Evolutionary conservation across 2,888 invertebrate genomes (phyloP).

Genomic region (Ormia ochracea): DNA sequence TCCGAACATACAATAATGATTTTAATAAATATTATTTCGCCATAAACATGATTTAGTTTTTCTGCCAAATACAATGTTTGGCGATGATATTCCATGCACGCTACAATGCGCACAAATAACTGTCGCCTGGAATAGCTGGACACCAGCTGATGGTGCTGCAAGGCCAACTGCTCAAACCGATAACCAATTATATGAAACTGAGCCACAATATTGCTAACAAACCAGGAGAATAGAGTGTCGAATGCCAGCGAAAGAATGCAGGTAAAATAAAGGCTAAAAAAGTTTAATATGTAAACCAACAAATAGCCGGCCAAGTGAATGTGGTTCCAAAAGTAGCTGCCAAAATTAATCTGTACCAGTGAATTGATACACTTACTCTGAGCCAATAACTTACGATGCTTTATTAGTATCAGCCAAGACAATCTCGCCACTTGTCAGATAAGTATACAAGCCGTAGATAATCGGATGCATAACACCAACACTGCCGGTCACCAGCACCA

Average conservation of each 20-base stretch:
- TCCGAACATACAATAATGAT: constrained; percentile 29
- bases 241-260: constrained; percentile 12
- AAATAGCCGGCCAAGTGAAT: background rate
- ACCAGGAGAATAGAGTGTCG: constrained; percentile 43
- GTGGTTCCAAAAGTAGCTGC: constrained; percentile 43
- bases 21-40: constrained; percentile 43
- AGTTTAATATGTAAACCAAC: background rate
- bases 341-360: too few relatives aligned
- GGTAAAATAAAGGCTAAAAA: background rate
- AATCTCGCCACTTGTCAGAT: background rate
- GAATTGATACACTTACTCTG: too few relatives aligned
- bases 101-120: background rate
- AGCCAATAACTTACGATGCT: constrained; percentile 33
- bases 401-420: background rate
- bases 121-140: background rate
- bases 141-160: background rate
- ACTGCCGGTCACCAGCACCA: background rate
- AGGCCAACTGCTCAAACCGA: background rate
- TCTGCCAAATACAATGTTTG: constrained; percentile 14
- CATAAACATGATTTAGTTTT: constrained; percentile 27
- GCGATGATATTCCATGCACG: constrained; percentile 30
- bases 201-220: constrained; percentile 43
- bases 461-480: constrained; percentile 1
- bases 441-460: background rate
- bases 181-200: constrained; percentile 23